A percentile compares a stretch with the other conserved stretches of the same genome.
Evolutionary conservation across 2,797 vertebrate species (phyloP).

Genomic region (Tenualosa thibaudeaui): DNA sequence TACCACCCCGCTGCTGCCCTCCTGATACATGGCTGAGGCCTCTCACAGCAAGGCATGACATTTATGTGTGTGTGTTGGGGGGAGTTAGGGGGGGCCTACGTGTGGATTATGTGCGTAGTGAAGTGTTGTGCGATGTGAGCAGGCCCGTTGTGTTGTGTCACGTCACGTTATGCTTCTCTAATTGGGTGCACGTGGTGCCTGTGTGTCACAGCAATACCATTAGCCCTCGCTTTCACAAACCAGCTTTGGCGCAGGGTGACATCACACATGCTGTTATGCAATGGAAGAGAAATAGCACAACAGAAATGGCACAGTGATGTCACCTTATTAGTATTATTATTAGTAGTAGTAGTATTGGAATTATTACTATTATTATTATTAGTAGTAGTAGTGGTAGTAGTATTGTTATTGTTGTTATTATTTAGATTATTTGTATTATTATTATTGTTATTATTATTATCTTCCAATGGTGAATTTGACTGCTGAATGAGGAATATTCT

Average conservation of each 20-base stretch:
- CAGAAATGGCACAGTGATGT: background rate
- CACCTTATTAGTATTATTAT: background rate
- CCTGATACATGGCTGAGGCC: constrained; percentile 76
- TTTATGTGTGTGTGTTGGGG: constrained; percentile 52
- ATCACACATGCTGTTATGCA: constrained; percentile 16
- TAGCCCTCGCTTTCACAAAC: background rate
- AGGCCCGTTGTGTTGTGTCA: background rate
- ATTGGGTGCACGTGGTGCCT: background rate
- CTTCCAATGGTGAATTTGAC: background rate
- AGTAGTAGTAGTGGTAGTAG: too few species aligned
- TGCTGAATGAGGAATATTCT: background rate
- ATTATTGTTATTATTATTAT: background rate
- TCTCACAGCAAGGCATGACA: constrained; percentile 70
- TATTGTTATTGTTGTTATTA: background rate
- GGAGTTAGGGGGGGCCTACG: background rate
- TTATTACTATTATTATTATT: too few species aligned
- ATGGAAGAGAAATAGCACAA: background rate
- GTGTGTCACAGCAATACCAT: background rate
- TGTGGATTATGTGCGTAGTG: background rate
- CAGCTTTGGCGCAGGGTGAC: background rate
- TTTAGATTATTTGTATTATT: too few species aligned
- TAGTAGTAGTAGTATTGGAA: background rate
- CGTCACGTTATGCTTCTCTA: background rate
- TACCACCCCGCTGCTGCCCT: constrained; percentile 31
- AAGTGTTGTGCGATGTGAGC: background rate